Percentiles rank a stretch among this genome's conserved stretches.
Conservation (phyloP, 2,113 vertebrate species). For the Triplophysa siluroides region DNA sequence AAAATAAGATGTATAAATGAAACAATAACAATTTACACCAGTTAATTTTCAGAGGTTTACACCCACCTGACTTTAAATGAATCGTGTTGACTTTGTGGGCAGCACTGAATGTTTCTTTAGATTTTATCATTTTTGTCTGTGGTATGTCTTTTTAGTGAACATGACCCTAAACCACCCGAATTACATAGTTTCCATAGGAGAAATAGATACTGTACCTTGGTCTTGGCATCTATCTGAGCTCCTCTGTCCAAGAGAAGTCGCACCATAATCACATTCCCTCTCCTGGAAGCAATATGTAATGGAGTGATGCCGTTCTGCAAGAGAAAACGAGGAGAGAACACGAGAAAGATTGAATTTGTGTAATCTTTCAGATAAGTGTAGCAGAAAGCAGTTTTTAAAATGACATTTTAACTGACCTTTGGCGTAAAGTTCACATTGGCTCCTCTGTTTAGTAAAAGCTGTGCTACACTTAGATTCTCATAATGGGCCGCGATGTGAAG, state of each 20-base stretch:
- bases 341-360: background rate
- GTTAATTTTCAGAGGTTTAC: too few species aligned
- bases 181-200: background rate
- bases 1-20: too few species aligned
- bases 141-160: too few species aligned
- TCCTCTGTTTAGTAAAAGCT: constrained; percentile 89
- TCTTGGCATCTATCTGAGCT: constrained; percentile 92
- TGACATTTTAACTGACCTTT: constrained; percentile 75
- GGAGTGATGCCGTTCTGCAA: constrained; percentile 95
- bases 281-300: constrained; percentile 91
- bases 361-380: background rate
- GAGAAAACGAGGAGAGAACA: background rate
- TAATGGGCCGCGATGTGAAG: constrained; percentile 98
- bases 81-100: too few species aligned
- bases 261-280: constrained; percentile 98
- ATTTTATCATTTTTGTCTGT: too few species aligned
- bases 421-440: constrained; percentile 96
- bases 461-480: constrained; percentile 94
- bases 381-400: background rate
- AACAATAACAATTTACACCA: too few species aligned
- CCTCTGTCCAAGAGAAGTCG: constrained; percentile 92
- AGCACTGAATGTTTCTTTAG: too few species aligned
- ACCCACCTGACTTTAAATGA: too few species aligned
- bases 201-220: constrained; percentile 80
- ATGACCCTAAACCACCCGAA: too few species aligned